These are phyloP conservation scores for Mormyrops attenuatus DNA, from an alignment of 2,797 vertebrate genomes.

Conservation along the genomic window DNA sequence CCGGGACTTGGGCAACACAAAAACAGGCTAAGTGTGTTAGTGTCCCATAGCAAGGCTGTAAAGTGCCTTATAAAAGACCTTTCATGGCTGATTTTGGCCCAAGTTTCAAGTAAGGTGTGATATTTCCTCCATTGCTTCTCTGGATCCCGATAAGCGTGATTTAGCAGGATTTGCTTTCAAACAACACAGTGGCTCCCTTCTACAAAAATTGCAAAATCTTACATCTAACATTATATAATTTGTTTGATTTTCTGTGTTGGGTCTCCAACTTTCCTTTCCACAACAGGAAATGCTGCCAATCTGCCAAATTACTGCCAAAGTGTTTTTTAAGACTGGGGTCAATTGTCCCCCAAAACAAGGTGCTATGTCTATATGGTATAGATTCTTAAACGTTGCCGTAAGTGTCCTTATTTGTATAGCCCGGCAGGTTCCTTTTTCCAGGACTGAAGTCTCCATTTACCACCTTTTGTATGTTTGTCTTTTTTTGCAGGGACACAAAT, in stretches of 20 bases:
- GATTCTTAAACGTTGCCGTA: conserved; percentile 30
- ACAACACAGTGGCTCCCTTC: conserved; percentile 32
- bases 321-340: conserved; percentile 14
- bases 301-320: conserved; percentile 10
- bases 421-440: conserved; percentile 32
- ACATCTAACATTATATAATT: conserved; percentile 16
- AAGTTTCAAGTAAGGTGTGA: conserved; percentile 27
- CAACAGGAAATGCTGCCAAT: conserved; percentile 14
- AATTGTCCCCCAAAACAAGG: background rate
- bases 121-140: conserved; percentile 24
- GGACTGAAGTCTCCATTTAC: conserved; percentile 19
- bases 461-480: conserved; percentile 35
- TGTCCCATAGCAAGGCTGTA: conserved; percentile 21
- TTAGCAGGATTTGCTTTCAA: conserved; percentile 25
- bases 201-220: conserved; percentile 24
- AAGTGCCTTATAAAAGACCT: conserved; percentile 31
- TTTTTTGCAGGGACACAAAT: conserved; percentile 34
- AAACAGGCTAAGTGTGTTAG: conserved; percentile 21
- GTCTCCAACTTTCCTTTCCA: background rate
- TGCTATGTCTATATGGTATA: background rate
- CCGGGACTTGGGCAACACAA: conserved; percentile 16
- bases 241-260: conserved; percentile 11
- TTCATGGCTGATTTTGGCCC: conserved; percentile 33
- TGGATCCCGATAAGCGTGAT: conserved; percentile 37
- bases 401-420: conserved; percentile 21